A percentile compares a stretch with the other conserved stretches of the same genome.
Evolutionary conservation across 2,888 invertebrate species (phyloP).

Genomic region (Drosophila algonquin): DNA sequence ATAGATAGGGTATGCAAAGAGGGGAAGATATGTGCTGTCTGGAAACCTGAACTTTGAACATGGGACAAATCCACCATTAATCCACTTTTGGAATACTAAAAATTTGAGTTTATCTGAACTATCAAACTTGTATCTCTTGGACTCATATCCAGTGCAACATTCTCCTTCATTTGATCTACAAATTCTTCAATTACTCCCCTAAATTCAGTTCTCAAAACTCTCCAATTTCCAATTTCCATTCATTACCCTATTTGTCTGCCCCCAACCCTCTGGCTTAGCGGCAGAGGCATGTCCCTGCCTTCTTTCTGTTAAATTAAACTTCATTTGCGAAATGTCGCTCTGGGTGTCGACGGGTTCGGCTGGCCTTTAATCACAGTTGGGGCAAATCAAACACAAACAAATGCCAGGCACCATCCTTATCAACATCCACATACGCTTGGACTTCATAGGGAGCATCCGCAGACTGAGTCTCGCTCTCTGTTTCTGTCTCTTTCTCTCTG

Average conservation of each 20-base stretch:
- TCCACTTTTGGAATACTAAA: too few relatives aligned
- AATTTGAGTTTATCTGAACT: too few relatives aligned
- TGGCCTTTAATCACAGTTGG: slow-evolving; percentile 76
- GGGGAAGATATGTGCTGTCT: neutral
- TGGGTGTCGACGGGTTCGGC: neutral
- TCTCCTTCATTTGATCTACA: too few relatives aligned
- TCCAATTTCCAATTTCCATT: too few relatives aligned
- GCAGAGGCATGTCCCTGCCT: neutral
- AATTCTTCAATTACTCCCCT: neutral
- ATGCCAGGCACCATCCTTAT: slow-evolving; percentile 52
- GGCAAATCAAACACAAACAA: slow-evolving; percentile 73
- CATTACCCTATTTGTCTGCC: neutral
- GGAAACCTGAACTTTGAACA: too few relatives aligned
- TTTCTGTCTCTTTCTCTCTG: neutral
- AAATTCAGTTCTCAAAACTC: neutral
- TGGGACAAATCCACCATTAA: too few relatives aligned
- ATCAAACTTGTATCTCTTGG: too few relatives aligned
- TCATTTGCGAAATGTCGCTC: slow-evolving; percentile 47
- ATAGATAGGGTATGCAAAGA: neutral
- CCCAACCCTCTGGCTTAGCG: neutral
- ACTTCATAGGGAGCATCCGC: neutral
- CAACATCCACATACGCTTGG: neutral
- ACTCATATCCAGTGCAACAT: too few relatives aligned
- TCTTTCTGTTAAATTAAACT: slow-evolving; percentile 60
- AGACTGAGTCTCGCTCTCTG: neutral